Evolutionary conservation across 1,140 invertebrate genomes (phyloP), one percentile per base, ranked within the genome.

Genomic region (Popillia japonica): DNA sequence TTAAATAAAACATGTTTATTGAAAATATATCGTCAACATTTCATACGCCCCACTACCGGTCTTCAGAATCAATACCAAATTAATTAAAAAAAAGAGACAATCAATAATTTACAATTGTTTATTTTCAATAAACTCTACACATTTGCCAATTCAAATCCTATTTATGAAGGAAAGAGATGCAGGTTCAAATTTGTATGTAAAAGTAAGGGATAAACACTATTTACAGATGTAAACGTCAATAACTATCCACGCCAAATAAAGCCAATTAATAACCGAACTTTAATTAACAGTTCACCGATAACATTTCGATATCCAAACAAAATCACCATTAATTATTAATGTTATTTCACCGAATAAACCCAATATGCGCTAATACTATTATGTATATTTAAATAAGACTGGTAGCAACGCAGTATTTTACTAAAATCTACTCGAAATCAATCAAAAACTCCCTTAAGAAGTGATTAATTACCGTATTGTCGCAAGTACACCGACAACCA

Each of bases 221-320:
- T 55, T 55, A 55, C 17, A 55, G 14, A 55, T 17, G 48, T 14
- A 55, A 55, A 55, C 17, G 48, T 55, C 48, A 55, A 55, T 17
- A 55, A 17, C 14, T 17, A 55, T 55, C 48, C 48, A 34, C 17
- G 48, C 17, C 48, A 2, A 4, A 48, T 8, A 9, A n/a, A 48
- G 17, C 44, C 17, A 55, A 55, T 55, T 55, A 55, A 55, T 55
- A 55, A 55, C 48, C 27, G 6, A 55, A 55, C n/a, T 55, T 55
- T 55, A 55, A 55, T 55, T 55, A 55, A 55, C 48, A 55, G 17
- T 17, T 55, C 11, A n/a, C n/a, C n/a, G 17, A 55, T 55, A 55
- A 55, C n/a, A 55, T 55, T 55, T n/a, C 48, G 17, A 55, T 55
- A 17, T 17, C 17, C 48, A 17, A n/a, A n/a, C 48, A 55, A 34